Percentiles rank a stretch among this genome's conserved stretches.
Conservation (phyloP, 2,888 invertebrate species). For the Leptinotarsa haldemani region DNA sequence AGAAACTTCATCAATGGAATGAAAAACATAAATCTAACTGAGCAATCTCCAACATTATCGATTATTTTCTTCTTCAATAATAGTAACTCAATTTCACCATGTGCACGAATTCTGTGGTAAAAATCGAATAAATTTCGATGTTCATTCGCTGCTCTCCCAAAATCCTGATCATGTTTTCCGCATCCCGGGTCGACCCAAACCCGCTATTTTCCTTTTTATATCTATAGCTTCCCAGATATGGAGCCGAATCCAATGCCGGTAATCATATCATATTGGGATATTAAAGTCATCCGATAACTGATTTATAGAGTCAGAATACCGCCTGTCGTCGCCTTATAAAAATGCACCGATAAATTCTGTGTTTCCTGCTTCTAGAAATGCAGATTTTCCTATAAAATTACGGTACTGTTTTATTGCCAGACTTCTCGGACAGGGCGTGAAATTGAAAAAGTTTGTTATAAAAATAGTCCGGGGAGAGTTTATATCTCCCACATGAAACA, state of each 20-base stretch:
- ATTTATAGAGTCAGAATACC: conserved; percentile 57
- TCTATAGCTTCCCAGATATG: conserved; percentile 47
- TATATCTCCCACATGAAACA: conserved; percentile 31
- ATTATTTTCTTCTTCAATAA: too few species aligned
- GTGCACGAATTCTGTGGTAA: background rate
- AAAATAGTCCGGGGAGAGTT: conserved; percentile 30
- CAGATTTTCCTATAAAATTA: conserved; percentile 55
- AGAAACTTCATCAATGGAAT: too few species aligned
- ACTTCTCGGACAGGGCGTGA: conserved; percentile 61
- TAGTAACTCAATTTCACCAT: too few species aligned
- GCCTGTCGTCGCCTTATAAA: conserved; percentile 60
- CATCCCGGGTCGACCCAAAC: conserved; percentile 33
- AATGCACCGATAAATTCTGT: conserved; percentile 61
- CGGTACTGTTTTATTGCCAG: conserved; percentile 63
- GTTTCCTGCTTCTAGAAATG: conserved; percentile 56
- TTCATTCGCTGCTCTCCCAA: background rate
- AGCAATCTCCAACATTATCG: too few species aligned
- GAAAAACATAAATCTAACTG: too few species aligned
- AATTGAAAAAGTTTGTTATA: conserved; percentile 64
- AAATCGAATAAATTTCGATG: background rate
- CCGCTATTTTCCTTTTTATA: conserved; percentile 50
- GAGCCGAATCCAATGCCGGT: conserved; percentile 52
- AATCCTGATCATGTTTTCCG: conserved; percentile 27
- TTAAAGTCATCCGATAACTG: conserved; percentile 61
- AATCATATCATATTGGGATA: conserved; percentile 62